phyloP scores from a whole-genome alignment of 2,113 vertebrate genomes.

The Panthera uncia region DNA sequence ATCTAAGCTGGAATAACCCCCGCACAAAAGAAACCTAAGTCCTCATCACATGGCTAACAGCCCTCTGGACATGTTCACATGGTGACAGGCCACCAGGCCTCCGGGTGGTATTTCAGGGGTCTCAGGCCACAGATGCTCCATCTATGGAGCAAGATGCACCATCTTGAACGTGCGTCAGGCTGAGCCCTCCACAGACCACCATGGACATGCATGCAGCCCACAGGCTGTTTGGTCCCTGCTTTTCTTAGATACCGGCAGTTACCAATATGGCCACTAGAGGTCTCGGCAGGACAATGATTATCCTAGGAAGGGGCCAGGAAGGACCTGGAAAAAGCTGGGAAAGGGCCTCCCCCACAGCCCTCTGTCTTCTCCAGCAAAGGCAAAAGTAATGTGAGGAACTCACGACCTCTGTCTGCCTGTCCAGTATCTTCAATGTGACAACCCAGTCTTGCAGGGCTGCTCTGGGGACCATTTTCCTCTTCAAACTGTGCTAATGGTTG shows the following conservation, averaged over 20 bases:
- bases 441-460: not conserved
- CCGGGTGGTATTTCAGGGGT: not conserved
- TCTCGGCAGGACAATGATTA: slow-evolving; percentile 50
- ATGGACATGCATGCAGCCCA: fast-evolving
- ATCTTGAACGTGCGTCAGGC: not conserved
- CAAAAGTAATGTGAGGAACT: not conserved
- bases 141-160: not conserved
- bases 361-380: not conserved
- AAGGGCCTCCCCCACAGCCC: not conserved
- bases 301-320: not conserved
- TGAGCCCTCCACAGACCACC: not conserved
- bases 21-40: not conserved
- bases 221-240: not conserved
- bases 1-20: not conserved
- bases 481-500: not conserved
- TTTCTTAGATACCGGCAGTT: slow-evolving; percentile 44
- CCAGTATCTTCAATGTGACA: not conserved
- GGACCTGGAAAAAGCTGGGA: not conserved
- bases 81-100: not conserved
- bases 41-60: not conserved
- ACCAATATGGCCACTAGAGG: slow-evolving; percentile 57
- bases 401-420: not conserved
- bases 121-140: not conserved
- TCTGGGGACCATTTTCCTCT: not conserved
- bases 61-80: not conserved